Evolutionary conservation across 2,113 vertebrate genomes (phyloP), one percentile per base, ranked within the genome.

Genomic region (Psittacara wagleri): DNA sequence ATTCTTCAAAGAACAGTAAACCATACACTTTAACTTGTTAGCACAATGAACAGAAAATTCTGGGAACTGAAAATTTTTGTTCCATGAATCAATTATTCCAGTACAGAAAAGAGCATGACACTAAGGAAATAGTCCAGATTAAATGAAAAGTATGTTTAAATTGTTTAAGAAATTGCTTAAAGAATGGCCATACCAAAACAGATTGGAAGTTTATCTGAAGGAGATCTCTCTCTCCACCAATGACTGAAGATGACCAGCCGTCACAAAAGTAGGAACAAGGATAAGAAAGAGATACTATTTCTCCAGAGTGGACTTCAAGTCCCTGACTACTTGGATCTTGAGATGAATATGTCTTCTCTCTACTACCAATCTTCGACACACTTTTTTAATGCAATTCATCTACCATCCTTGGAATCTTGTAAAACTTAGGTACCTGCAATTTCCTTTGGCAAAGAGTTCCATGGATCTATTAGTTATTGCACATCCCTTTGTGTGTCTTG

Each of bases 251-350:
- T 6, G 0, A 10, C 4, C 5, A 59, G 13, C 16, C 33, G 73
- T 68, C 44, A 69, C 7, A 55, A 54, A 8, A 64, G 11, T 31
- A 46, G 10, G 9, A 79, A 77, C 8, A 73, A 68, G 6, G 0
- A 4, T 5, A 35, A 28, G 1, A 15, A 27, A 35, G 0, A 0
- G 39, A 4, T 55, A 9, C 1, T 80, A 3, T 83, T 90, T 88
- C 35, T 55, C 27, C 11, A 35, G 14, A n/a, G 23, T 13, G 41
- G 27, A 14, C 10, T 67, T 79, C 29, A 76, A 51, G 5, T 8
- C 4, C 3, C 27, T 43, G 8, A 13, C 12, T 61, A 17, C 27
- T 62, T 57, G 44, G 20, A 52, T 31, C 2, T 15, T 51, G 16
- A 73, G 9, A 12, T 2, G 6, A 69, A 25, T 73, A 39, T 4